Evolutionary conservation across 2,888 invertebrate species (phyloP).

Genomic region (Emmelina monodactyla): DNA sequence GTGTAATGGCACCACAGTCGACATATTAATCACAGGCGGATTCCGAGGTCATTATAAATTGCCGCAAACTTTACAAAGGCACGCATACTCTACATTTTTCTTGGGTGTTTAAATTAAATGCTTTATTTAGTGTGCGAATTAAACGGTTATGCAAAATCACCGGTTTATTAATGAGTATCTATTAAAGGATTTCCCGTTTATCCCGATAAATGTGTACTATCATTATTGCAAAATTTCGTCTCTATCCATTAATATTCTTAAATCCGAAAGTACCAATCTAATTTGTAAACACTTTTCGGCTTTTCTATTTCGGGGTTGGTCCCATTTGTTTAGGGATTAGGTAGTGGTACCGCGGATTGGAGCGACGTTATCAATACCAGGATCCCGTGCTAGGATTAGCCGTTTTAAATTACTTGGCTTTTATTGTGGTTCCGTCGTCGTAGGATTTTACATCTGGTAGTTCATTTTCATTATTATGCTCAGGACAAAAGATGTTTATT

Average conservation of each 20-base stretch:
- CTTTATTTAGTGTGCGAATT: too few relatives aligned
- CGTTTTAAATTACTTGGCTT: slow-evolving; percentile 35
- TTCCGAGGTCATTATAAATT: slow-evolving; percentile 8
- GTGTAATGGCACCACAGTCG: slow-evolving; percentile 36
- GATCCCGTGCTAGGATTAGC: slow-evolving; percentile 30
- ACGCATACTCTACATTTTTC: too few relatives aligned
- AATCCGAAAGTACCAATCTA: background rate
- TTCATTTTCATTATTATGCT: background rate
- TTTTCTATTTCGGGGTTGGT: slow-evolving; percentile 24
- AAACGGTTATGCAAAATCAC: too few relatives aligned
- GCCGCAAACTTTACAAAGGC: too few relatives aligned
- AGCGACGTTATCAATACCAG: slow-evolving; percentile 26
- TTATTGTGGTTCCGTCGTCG: slow-evolving; percentile 1
- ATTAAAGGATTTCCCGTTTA: too few relatives aligned
- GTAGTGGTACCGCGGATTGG: slow-evolving; percentile 22
- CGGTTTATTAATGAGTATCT: too few relatives aligned
- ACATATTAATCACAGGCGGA: slow-evolving; percentile 27
- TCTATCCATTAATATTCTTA: background rate
- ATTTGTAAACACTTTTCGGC: slow-evolving; percentile 14
- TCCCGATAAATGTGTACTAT: too few relatives aligned
- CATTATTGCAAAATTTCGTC: too few relatives aligned
- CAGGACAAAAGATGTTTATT: too few relatives aligned
- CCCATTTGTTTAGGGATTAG: slow-evolving; percentile 32
- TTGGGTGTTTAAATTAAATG: too few relatives aligned
- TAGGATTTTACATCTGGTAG: background rate